Base-by-base conservation (phyloP, 2,888 invertebrate genomes). In the Eilema depressum region DNA sequence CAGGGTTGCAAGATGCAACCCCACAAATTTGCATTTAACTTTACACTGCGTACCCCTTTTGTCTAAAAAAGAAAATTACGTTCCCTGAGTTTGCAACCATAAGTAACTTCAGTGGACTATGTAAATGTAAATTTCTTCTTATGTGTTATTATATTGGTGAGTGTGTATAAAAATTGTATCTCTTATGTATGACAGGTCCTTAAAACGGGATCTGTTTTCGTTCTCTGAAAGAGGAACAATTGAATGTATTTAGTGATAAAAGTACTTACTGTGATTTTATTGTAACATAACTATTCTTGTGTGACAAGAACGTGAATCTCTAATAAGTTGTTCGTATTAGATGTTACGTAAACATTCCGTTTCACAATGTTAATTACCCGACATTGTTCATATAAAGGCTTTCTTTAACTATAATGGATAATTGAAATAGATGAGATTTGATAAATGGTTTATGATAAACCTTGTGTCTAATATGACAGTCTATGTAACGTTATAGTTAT, bases 181-280 rank as follows among this genome's bases (percentile, higher is more conserved):
- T 80, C 71, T 72, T 37, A 47, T 66, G 53, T 70, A 57, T 71
- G 68, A 37, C 63, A 68, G 30, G 68, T 53, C 65, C 72, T 69
- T 14, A 30, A 71, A 67, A 61, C 23, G 73, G 73, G 70, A 60
- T 63, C 56, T 62, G 47, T 30, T 76, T 73, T 68, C 56, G 69
- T 83, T 86, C 88, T 89, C 89, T 89, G 66, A 80, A 88, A 89
- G 89, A 89, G 89, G 82, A 77, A 78, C 70, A 72, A 72, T 72
- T 80, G 84, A 83, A 88, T 86, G 81, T 89, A 86, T 89, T 87
- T 93, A 93, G 92, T 90, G 85, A 88, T 93, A 92, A 90, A 66
- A 84, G 85, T 90, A 91, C 86, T 90, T 92, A 93, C 92, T 94
- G 94, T 94, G 94, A 94, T 95, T 94, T 91, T 90, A 88, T 88